Percentiles rank a stretch among this genome's conserved stretches.
These are phyloP conservation scores for Gallinago jamesoni DNA, from an alignment of 2,113 vertebrate species.

Conservation along the genomic window DNA sequence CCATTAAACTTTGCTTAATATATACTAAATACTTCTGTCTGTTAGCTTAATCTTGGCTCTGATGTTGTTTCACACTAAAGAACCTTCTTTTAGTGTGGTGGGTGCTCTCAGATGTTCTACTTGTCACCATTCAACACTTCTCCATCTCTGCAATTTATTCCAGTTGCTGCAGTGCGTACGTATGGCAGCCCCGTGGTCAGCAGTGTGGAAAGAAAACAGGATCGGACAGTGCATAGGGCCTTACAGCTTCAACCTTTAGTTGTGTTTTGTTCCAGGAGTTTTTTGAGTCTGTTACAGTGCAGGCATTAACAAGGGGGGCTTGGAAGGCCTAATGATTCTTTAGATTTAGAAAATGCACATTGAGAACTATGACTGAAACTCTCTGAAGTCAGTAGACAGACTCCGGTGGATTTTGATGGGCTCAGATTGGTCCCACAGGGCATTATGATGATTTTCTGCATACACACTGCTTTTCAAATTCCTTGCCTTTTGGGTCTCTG, in stretches of 20 bases:
- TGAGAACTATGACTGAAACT: neutral
- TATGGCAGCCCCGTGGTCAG: neutral
- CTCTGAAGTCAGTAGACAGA: constrained; percentile 14
- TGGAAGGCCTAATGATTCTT: constrained; percentile 3
- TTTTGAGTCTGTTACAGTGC: neutral
- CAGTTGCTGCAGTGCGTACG: neutral
- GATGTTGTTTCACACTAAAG: neutral
- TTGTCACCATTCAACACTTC: neutral
- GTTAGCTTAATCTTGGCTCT: neutral
- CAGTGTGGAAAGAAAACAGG: neutral
- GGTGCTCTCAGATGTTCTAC: neutral
- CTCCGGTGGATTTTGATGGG: constrained; percentile 28
- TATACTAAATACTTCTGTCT: neutral
- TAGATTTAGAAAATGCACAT: neutral
- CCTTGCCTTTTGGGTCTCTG: neutral
- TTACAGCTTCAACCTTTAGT: neutral
- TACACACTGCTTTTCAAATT: neutral
- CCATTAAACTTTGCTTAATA: neutral
- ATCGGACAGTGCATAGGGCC: neutral
- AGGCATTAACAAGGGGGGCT: neutral
- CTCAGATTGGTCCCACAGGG: constrained; percentile 20
- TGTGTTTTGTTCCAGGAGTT: neutral
- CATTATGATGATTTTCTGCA: constrained; percentile 23
- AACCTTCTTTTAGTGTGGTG: neutral
- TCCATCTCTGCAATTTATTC: neutral